Evolutionary conservation across 2,113 vertebrate genomes (phyloP).

Genomic region (Phoenicopterus ruber): DNA sequence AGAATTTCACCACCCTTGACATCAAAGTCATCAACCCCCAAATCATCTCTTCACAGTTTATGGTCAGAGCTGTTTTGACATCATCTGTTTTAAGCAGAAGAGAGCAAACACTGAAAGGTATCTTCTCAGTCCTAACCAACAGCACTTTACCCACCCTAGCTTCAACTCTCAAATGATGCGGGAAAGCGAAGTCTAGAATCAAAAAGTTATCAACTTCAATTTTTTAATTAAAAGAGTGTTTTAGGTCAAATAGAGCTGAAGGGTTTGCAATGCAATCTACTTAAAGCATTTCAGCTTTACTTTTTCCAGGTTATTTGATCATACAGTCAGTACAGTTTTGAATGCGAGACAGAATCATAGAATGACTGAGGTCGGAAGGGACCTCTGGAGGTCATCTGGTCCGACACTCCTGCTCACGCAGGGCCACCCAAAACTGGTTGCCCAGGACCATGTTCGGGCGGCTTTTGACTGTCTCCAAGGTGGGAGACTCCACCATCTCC

Average conservation of each 20-base stretch:
- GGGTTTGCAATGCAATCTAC: not conserved
- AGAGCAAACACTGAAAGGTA: not conserved
- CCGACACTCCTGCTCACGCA: not conserved
- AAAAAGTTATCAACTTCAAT: not conserved
- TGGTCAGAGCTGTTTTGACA: not conserved
- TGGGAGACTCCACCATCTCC: not conserved
- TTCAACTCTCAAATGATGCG: not conserved
- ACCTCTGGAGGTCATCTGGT: not conserved
- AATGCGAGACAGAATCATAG: accelerated
- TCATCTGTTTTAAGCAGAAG: not conserved
- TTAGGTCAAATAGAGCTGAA: not conserved
- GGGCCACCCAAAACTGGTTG: not conserved
- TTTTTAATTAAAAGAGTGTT: not conserved
- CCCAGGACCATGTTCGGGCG: accelerated
- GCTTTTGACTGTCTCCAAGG: not conserved
- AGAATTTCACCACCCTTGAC: not conserved
- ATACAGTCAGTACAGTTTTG: not conserved
- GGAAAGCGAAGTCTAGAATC: not conserved
- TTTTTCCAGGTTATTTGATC: not conserved
- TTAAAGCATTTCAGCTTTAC: not conserved
- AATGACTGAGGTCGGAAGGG: not conserved
- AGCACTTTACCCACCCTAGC: not conserved
- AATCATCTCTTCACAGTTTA: not conserved
- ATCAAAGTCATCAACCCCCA: not conserved
- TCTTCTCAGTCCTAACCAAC: not conserved